Evolutionary conservation across 2,797 vertebrate genomes (phyloP), one percentile per base, ranked within the genome.

Genomic region (Liparis tanakae): DNA sequence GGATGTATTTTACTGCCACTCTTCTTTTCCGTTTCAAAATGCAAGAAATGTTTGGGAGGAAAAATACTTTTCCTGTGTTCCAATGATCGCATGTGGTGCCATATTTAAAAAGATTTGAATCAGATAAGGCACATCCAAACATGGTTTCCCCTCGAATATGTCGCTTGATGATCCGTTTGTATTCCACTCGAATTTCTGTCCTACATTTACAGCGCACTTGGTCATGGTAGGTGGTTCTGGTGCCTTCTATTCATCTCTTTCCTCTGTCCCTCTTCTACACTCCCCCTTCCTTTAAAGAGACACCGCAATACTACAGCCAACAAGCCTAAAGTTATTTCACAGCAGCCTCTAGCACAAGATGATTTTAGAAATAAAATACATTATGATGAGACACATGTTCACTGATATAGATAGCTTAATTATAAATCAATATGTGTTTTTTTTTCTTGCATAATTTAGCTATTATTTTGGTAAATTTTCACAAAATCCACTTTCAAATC

Each of bases 231-330:
- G 88, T 87, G 92, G 81, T 93, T 94, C 92, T 94, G 87, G 90
- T 93, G 88, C 91, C 89, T 94, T 93, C 92, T 90, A 93, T 92
- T 92, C 91, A 92, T 92, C 90, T 89, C 91, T 90, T 85, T 85
- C 83, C 88, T 91, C 90, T 83, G 88, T 90, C 84, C 87, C 87
- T 88, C 83, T 88, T 84, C 83, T 83, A 92, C 92, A 93, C 92
- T 92, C 93, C 92, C 91, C 91, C 91, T 93, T 92, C 85, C 89
- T 91, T 94, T 94, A 94, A 94, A 94, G 93, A 92, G 91, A 93
- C 92, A 93, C 84, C 37, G 85, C 91, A 83, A 74, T 83, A 87
- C 86, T 93, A 89, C 88, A 75, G 72, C 54, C 81, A 73, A 78
- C 80, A 74, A 70, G 60, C 57, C 69, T 67, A 13, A 86, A 84